Evolutionary conservation across 1,140 invertebrate genomes (phyloP).

Genomic region (Magallana gigas): DNA sequence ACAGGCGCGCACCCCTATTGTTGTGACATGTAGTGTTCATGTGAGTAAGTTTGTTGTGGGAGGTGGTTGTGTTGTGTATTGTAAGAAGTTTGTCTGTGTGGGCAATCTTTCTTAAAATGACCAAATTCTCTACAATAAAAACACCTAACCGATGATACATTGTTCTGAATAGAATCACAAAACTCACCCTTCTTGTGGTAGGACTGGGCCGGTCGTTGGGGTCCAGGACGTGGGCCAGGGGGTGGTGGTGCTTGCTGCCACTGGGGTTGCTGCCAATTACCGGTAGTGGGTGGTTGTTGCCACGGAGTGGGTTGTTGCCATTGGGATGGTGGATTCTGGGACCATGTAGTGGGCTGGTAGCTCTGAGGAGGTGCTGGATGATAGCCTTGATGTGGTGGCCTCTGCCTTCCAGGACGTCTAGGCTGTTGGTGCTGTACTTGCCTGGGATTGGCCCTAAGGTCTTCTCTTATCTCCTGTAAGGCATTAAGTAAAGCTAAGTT

Average conservation of each 20-base stretch:
- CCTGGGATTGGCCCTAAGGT: not conserved
- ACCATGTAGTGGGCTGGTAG: not conserved
- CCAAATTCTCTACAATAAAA: conserved; percentile 30
- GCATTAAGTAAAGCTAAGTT: not conserved
- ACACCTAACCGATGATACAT: conserved; percentile 15
- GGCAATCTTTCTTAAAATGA: conserved; percentile 24
- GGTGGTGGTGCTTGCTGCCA: conserved; percentile 15
- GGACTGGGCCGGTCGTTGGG: not conserved
- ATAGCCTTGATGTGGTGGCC: not conserved
- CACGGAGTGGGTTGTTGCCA: not conserved
- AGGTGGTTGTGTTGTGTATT: not conserved
- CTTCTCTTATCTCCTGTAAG: not conserved
- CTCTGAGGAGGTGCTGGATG: not conserved
- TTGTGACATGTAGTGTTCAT: not conserved
- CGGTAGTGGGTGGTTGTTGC: not conserved
- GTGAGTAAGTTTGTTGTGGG: not conserved
- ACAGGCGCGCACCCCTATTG: conserved; percentile 34
- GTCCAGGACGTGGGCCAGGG: not conserved
- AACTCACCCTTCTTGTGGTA: conserved; percentile 1
- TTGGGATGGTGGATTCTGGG: too few relatives aligned
- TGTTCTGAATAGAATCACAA: not conserved
- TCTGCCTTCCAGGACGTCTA: too few relatives aligned
- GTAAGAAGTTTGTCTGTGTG: not conserved
- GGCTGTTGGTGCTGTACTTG: not conserved
- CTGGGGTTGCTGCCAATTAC: not conserved